These are phyloP conservation scores for Brachyhypopomus occidentalis DNA, from an alignment of 2,113 vertebrate genomes.

Conservation along the genomic window DNA sequence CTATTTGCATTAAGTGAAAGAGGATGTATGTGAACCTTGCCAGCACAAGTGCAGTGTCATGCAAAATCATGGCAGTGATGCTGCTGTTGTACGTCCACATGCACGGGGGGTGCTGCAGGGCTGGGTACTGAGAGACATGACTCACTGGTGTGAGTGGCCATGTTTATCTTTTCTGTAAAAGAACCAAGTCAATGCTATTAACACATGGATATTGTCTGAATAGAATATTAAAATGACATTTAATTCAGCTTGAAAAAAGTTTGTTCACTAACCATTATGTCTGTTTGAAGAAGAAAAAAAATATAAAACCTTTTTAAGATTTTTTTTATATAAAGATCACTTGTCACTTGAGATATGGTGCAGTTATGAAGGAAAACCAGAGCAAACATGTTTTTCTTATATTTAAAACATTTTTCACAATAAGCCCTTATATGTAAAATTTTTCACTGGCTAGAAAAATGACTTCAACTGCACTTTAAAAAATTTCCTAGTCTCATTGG, in stretches of 20 bases:
- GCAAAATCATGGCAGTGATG: slow-evolving; percentile 55
- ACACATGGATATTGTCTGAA: not conserved
- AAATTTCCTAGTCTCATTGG: not conserved
- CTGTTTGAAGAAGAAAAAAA: too few species aligned
- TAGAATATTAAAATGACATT: not conserved
- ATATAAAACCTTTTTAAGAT: too few species aligned
- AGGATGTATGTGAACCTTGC: slow-evolving; percentile 42
- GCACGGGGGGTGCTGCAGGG: slow-evolving; percentile 6
- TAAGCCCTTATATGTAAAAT: too few species aligned
- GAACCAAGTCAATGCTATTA: not conserved
- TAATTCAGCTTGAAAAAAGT: not conserved
- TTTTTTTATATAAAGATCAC: too few species aligned
- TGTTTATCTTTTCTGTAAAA: not conserved
- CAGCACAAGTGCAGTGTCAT: slow-evolving; percentile 41
- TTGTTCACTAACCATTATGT: too few species aligned
- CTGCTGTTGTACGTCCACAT: not conserved
- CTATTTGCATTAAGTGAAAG: slow-evolving; percentile 56
- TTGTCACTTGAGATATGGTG: too few species aligned
- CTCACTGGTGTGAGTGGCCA: slow-evolving; percentile 10
- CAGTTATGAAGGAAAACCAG: too few species aligned
- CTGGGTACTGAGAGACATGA: not conserved
- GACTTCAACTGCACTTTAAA: not conserved
- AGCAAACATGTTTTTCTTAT: too few species aligned
- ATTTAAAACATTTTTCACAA: too few species aligned
- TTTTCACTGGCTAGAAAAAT: not conserved